phyloP scores from a whole-genome alignment of 2,797 vertebrate species.

The Onychomys torridus region DNA sequence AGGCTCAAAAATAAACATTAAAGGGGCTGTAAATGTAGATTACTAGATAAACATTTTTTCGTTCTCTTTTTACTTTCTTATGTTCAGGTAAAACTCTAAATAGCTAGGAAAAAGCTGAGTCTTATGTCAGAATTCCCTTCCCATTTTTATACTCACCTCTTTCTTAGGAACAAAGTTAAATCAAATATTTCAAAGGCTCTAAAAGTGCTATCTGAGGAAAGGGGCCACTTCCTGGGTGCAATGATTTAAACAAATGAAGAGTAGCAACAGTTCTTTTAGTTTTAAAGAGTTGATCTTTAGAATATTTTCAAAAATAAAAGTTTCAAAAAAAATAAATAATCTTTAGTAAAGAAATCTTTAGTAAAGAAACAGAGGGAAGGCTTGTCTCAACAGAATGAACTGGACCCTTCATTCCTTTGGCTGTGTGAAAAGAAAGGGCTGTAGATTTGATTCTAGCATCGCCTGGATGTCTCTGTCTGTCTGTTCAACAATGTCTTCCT shows the following conservation, averaged over 20 bases:
- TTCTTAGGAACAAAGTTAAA: background rate
- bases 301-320: conserved; percentile 35
- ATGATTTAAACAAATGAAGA: background rate
- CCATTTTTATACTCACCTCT: background rate
- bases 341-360: no score
- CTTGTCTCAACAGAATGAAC: background rate
- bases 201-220: background rate
- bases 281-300: background rate
- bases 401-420: background rate
- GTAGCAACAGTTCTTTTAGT: background rate
- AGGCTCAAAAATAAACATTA: background rate
- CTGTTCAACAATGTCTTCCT: background rate
- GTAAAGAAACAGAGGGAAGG: background rate
- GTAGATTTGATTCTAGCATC: background rate
- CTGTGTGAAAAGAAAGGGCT: background rate
- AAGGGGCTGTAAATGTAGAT: background rate
- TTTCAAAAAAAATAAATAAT: background rate
- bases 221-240: background rate
- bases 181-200: background rate
- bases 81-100: background rate
- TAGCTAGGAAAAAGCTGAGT: background rate
- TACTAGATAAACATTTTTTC: background rate
- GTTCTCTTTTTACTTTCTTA: background rate
- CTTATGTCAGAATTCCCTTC: background rate
- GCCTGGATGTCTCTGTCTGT: background rate